Conservation (phyloP, 1,140 invertebrate species). For the Maniola jurtina region DNA sequence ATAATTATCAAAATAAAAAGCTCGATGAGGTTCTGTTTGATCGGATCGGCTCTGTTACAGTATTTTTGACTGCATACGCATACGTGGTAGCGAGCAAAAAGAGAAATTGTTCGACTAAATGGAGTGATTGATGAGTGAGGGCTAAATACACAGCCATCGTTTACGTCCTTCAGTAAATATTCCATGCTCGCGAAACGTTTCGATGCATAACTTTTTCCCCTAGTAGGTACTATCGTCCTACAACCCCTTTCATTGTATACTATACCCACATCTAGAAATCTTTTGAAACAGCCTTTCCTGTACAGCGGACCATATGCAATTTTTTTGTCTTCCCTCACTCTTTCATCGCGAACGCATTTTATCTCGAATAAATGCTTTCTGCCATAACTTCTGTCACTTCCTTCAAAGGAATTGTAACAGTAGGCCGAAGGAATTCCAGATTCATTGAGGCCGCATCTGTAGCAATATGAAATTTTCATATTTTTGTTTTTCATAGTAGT, state of each 20-base stretch:
- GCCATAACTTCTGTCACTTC: constrained; percentile 10
- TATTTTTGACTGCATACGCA: constrained; percentile 45
- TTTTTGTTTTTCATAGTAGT: background rate
- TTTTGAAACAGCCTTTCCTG: constrained; percentile 42
- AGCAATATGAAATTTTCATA: constrained; percentile 23
- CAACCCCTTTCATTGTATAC: constrained; percentile 43
- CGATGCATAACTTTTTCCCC: constrained; percentile 28
- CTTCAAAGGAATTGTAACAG: constrained; percentile 29
- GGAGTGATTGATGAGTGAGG: constrained; percentile 46
- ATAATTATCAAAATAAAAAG: background rate
- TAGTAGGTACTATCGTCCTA: constrained; percentile 25
- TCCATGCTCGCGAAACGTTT: constrained; percentile 39
- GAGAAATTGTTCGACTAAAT: constrained; percentile 42
- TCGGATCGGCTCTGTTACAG: constrained; percentile 32
- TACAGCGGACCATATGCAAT: constrained; percentile 22
- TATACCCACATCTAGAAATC: constrained; percentile 41
- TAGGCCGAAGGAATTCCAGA: constrained; percentile 21
- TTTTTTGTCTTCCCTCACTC: constrained; percentile 12
- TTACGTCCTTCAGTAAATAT: constrained; percentile 24
- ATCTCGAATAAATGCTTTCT: constrained; percentile 18
- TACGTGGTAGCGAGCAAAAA: constrained; percentile 50
- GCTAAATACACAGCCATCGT: constrained; percentile 43
- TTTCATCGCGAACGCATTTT: constrained; percentile 23
- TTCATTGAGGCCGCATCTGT: constrained; percentile 34
- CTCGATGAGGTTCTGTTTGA: background rate